phyloP scores from a whole-genome alignment of 2,888 invertebrate species.

The Unio pictorum region DNA sequence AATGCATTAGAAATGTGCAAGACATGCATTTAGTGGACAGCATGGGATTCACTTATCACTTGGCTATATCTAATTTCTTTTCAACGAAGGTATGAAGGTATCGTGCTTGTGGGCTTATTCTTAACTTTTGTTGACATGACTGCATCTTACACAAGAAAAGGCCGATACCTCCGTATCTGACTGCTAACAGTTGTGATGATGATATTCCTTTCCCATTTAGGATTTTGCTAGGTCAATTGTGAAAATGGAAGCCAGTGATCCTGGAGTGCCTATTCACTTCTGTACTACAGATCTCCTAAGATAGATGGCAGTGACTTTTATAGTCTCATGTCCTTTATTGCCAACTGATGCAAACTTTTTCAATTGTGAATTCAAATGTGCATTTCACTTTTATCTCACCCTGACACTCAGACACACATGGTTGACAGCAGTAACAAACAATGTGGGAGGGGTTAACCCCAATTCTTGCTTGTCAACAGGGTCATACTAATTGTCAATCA shows the following conservation, averaged over 20 bases:
- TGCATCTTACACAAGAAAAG: constrained; percentile 7
- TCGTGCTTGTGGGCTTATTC: constrained; percentile 19
- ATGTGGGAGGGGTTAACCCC: too few species aligned
- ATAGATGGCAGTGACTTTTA: too few species aligned
- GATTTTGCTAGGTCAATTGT: neutral
- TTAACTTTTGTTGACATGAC: constrained; percentile 22
- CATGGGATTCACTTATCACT: constrained; percentile 21
- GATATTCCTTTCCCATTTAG: neutral
- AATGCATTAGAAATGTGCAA: constrained; percentile 3
- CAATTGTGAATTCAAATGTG: too few species aligned
- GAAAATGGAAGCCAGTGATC: constrained; percentile 4
- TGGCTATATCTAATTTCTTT: constrained; percentile 17
- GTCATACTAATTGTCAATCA: too few species aligned
- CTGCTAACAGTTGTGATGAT: neutral
- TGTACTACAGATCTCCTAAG: constrained; percentile 1
- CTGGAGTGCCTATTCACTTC: constrained; percentile 3
- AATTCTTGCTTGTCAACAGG: too few species aligned
- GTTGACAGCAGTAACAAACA: too few species aligned
- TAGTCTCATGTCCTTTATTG: too few species aligned
- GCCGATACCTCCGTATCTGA: neutral
- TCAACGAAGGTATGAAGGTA: constrained; percentile 8
- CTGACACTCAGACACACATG: too few species aligned
- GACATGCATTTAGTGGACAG: constrained; percentile 9
- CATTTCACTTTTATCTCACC: too few species aligned
- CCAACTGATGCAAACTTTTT: too few species aligned